Percentiles rank a stretch among this genome's conserved stretches.
Evolutionary conservation across 1,140 invertebrate species (phyloP).

Genomic region (Goniozus legneri): DNA sequence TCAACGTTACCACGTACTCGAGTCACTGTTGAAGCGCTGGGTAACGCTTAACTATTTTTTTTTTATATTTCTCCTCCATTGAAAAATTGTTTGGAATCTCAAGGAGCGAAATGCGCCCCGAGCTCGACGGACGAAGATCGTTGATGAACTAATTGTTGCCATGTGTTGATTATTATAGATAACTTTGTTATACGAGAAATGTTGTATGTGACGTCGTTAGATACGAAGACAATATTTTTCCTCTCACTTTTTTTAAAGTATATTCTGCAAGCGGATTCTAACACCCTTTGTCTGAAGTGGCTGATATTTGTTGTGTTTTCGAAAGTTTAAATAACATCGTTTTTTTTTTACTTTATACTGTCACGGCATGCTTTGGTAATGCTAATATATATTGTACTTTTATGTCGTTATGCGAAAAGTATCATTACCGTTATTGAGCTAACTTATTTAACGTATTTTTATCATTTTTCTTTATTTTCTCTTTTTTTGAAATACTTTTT

Average conservation of each 20-base stretch:
- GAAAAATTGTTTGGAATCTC: no score
- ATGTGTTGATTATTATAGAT: slow-evolving; percentile 21
- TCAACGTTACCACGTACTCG: no score
- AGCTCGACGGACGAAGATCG: slow-evolving; percentile 15
- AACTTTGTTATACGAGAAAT: slow-evolving; percentile 30
- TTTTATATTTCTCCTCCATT: no score
- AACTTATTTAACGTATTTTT: slow-evolving; percentile 31
- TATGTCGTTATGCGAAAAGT: no score
- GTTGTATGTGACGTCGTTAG: slow-evolving; percentile 37
- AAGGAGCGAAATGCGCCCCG: no score
- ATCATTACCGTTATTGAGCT: slow-evolving; percentile 17
- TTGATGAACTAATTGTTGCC: slow-evolving; percentile 32
- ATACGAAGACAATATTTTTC: slow-evolving; percentile 12
- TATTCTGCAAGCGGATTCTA: slow-evolving; percentile 43
- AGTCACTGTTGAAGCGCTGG: no score
- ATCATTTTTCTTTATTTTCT: neutral
- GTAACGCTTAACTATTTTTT: no score
- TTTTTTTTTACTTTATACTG: slow-evolving; percentile 45
- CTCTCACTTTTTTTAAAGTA: slow-evolving; percentile 22
- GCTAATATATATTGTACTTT: slow-evolving; percentile 31
- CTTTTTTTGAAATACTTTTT: no score
- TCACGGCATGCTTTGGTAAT: slow-evolving; percentile 49
- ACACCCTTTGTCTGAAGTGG: slow-evolving; percentile 44
- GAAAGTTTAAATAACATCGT: slow-evolving; percentile 50
- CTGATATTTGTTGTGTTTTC: slow-evolving; percentile 51